These are phyloP conservation scores for Daubentonia madagascariensis DNA, from an alignment of 2,113 vertebrate genomes.

Conservation along the genomic window DNA sequence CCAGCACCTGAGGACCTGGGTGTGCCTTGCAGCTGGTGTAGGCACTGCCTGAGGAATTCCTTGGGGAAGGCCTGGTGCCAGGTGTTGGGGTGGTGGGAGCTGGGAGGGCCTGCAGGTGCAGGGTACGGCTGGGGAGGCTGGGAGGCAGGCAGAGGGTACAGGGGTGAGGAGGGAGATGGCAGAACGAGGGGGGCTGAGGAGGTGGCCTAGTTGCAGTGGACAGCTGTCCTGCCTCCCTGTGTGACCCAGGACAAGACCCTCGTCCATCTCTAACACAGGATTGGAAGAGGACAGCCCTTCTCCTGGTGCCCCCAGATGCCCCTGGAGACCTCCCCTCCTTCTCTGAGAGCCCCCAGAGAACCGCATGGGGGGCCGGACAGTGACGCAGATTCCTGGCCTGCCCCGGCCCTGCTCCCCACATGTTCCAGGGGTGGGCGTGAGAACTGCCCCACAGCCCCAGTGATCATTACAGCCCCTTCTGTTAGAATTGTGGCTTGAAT, in stretches of 20 bases:
- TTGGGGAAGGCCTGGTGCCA: neutral
- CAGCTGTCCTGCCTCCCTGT: neutral
- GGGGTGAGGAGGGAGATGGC: neutral
- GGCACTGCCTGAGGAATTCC: neutral
- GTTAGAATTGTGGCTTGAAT: neutral
- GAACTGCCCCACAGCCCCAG: accelerated
- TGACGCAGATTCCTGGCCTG: neutral
- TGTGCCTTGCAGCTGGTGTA: neutral
- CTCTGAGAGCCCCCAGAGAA: neutral
- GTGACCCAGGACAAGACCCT: neutral
- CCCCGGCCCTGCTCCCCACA: neutral
- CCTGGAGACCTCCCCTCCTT: neutral
- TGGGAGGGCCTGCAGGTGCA: neutral
- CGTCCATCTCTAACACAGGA: neutral
- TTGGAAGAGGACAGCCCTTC: neutral
- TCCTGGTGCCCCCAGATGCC: neutral
- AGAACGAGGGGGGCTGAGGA: neutral
- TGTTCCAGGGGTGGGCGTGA: neutral
- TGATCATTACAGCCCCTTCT: neutral
- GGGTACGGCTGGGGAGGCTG: neutral
- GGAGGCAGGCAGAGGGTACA: neutral
- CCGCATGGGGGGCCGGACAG: neutral
- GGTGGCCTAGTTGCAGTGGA: neutral
- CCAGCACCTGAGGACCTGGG: neutral
- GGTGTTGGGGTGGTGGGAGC: neutral